Percentiles rank a stretch among this genome's conserved stretches.
Conservation (phyloP, 1,140 invertebrate genomes). For the Nasonia longicornis region DNA sequence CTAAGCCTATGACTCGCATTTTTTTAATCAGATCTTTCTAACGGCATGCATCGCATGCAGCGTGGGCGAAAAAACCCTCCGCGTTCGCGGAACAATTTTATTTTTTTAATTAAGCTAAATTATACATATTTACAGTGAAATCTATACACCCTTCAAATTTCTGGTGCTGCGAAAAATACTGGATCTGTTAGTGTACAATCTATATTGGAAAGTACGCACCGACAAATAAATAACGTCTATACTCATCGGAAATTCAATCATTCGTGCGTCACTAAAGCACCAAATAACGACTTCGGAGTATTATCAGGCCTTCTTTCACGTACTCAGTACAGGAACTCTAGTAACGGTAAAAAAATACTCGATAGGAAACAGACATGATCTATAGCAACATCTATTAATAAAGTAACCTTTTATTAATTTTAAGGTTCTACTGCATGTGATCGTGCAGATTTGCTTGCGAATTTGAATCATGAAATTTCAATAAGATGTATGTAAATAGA, state of each 20-base stretch:
- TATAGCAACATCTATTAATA: background rate
- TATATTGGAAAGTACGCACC: background rate
- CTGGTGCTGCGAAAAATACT: background rate
- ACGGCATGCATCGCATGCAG: background rate
- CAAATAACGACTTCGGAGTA: background rate
- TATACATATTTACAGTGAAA: conserved; percentile 28
- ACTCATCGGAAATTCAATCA: background rate
- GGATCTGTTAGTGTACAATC: background rate
- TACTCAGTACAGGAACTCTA: background rate
- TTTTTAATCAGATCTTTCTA: conserved; percentile 5
- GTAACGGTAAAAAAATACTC: background rate
- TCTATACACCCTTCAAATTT: background rate
- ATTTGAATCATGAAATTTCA: background rate
- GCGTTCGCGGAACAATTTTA: background rate
- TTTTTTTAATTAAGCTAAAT: conserved; percentile 9
- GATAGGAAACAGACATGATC: background rate
- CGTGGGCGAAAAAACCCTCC: background rate
- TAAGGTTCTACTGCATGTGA: background rate
- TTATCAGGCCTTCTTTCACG: background rate
- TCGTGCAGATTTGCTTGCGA: background rate
- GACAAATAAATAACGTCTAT: background rate
- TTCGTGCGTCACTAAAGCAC: background rate
- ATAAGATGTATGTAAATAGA: background rate
- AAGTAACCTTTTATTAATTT: background rate
- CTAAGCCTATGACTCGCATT: conserved; percentile 5